Evolutionary conservation across 2,888 invertebrate species (phyloP), one percentile per base, ranked within the genome.

Genomic region (Biston betularia): DNA sequence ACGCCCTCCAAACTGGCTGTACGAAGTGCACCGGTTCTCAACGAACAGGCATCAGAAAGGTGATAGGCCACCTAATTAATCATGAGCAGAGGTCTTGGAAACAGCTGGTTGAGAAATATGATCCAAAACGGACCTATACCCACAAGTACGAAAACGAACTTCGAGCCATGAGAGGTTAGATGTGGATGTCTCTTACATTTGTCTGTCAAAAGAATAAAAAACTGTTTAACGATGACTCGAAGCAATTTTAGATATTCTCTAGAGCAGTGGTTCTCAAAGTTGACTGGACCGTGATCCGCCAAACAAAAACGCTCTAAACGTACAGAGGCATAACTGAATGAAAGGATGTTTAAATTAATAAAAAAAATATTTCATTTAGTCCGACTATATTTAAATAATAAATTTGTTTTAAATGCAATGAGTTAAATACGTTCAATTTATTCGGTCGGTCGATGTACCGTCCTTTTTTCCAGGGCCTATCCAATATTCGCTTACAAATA

Each of bases 1-100:
- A 93, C n/a, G 93, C 90, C 0, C 81, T 94, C 0, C 85, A 87
- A 63, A 85, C 84, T 6, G 92, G 90, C 0, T 94, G 94, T 72
- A 73, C 78, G 0, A 89, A 87, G 67, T 94, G 94, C 75, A 88
- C 89, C 0, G 78, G 77, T 0, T 78, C 76, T 0, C 94, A 94
- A 56, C 86, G 85, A 0, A 74, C 75, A 0, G 88, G 88, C 0
- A 85, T 90, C 38, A 80, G 85, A 0, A 88, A 86, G 33, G 93
- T 94, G 0, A 90, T 93, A 75, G 77, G 75, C 3, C 86, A 92
- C 71, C 75, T 93, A 49, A 83, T 90, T 54, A 86, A 87, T 9
- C 68, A 90, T n/a, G 92, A 94, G 44, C 77, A 78, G 0, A 74
- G 76, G 0, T 83, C 78, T 48, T 94, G 93, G 93, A 68, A 80